phyloP scores from a whole-genome alignment of 2,113 vertebrate species.

The Crotalus horridus region DNA sequence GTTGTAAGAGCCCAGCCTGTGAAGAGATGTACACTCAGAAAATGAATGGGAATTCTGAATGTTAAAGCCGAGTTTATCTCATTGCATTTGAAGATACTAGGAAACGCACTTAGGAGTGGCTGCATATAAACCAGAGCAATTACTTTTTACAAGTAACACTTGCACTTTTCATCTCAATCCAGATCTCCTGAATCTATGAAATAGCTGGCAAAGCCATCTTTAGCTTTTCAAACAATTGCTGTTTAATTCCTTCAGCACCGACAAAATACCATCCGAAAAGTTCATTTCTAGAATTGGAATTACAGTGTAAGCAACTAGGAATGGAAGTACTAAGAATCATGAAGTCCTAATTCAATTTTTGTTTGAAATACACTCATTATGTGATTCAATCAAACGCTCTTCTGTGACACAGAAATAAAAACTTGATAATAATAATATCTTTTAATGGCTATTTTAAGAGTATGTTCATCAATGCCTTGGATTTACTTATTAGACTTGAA shows the following conservation, averaged over 20 bases:
- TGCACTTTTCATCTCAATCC: background rate
- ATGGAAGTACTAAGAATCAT: background rate
- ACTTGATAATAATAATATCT: background rate
- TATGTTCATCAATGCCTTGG: background rate
- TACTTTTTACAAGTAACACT: background rate
- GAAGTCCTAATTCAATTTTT: background rate
- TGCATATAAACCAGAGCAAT: background rate
- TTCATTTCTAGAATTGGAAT: background rate
- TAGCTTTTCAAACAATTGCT: background rate
- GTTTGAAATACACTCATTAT: no score
- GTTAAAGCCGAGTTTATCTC: background rate
- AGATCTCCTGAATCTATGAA: background rate
- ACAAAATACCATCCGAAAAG: no score
- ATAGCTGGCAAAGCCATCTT: no score
- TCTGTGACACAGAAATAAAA: background rate
- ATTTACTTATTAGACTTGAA: background rate
- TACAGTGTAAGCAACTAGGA: background rate
- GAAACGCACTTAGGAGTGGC: background rate
- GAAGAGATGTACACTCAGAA: background rate
- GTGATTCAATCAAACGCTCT: background rate
- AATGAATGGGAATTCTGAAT: background rate
- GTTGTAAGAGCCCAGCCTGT: background rate
- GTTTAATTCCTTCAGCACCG: no score
- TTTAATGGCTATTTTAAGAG: background rate
- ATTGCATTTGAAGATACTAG: background rate